These are phyloP conservation scores for Tretioscincus oriximinensis DNA, from an alignment of 2,113 vertebrate species.

Conservation along the genomic window DNA sequence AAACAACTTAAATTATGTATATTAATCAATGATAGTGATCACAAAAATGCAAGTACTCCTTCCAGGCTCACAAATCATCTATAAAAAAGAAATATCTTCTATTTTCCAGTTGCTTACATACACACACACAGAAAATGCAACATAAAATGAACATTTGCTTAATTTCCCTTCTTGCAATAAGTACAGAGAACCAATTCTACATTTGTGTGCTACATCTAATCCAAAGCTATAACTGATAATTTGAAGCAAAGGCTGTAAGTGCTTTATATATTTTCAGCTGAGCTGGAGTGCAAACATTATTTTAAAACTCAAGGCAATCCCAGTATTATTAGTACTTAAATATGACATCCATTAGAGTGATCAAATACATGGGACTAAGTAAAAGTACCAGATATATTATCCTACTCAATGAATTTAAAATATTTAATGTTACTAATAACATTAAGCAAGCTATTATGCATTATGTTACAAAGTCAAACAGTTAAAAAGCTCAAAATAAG, in stretches of 20 bases:
- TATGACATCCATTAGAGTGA: slow-evolving; percentile 16
- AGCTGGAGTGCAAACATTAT: background rate
- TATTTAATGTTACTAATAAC: background rate
- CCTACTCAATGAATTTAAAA: slow-evolving; percentile 26
- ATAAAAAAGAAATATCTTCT: background rate
- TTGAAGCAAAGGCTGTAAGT: slow-evolving; percentile 25
- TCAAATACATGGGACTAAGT: slow-evolving; percentile 20
- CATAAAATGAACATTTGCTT: slow-evolving; percentile 41
- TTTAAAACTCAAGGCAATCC: slow-evolving; percentile 18
- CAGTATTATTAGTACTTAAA: slow-evolving; percentile 13
- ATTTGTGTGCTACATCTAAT: background rate
- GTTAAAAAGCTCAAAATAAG: background rate
- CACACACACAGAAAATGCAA: background rate
- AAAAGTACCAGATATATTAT: slow-evolving; percentile 33
- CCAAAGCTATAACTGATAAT: slow-evolving; percentile 28
- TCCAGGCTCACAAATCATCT: slow-evolving; percentile 39
- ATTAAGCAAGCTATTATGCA: background rate
- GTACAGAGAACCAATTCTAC: slow-evolving; percentile 10
- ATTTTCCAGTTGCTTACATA: slow-evolving; percentile 18
- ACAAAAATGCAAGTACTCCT: slow-evolving; percentile 33
- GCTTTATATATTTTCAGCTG: slow-evolving; percentile 41
- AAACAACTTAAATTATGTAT: slow-evolving; percentile 31
- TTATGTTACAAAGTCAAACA: slow-evolving; percentile 14
- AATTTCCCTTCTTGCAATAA: fast-evolving
- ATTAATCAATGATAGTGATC: slow-evolving; percentile 53